phyloP scores from a whole-genome alignment of 2,888 invertebrate genomes.

The Aphidoletes aphidimyza region DNA sequence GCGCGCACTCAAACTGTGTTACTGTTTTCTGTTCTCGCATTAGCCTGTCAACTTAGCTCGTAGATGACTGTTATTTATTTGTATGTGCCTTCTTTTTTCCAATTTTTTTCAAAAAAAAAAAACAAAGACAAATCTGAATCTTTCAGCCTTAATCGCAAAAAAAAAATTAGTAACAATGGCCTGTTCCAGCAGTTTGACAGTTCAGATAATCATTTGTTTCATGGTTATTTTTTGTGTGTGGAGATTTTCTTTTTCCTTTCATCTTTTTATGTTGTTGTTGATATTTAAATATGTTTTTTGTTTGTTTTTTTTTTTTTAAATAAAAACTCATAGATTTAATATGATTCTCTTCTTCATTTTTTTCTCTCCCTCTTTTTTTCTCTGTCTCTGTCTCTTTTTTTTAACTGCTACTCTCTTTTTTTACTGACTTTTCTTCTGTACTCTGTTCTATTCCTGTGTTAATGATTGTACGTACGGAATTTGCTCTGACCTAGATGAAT shows the following conservation, averaged over 20 bases:
- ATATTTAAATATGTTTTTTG: background rate
- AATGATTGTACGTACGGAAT: conserved; percentile 54
- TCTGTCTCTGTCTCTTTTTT: conserved; percentile 40
- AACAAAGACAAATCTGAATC: too few relatives aligned
- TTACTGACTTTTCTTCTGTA: conserved; percentile 48
- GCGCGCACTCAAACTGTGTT: background rate
- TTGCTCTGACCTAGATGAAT: conserved; percentile 56
- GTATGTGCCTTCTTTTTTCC: background rate
- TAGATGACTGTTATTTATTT: background rate
- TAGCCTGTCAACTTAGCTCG: background rate
- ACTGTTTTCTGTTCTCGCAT: background rate
- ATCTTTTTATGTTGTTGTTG: too few relatives aligned
- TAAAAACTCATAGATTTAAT: background rate
- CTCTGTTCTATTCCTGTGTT: conserved; percentile 54
- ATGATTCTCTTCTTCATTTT: conserved; percentile 24
- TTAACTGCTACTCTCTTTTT: conserved; percentile 12
- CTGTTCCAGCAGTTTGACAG: background rate
- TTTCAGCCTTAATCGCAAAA: background rate
- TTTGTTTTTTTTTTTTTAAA: background rate
- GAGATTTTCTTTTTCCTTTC: background rate
- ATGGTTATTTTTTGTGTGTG: too few relatives aligned
- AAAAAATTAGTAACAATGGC: background rate
- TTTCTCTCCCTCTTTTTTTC: background rate
- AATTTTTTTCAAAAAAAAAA: too few relatives aligned
- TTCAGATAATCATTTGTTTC: background rate